These are phyloP conservation scores for Cacoxenus indagator DNA, from an alignment of 2,888 invertebrate species.

Conservation along the genomic window DNA sequence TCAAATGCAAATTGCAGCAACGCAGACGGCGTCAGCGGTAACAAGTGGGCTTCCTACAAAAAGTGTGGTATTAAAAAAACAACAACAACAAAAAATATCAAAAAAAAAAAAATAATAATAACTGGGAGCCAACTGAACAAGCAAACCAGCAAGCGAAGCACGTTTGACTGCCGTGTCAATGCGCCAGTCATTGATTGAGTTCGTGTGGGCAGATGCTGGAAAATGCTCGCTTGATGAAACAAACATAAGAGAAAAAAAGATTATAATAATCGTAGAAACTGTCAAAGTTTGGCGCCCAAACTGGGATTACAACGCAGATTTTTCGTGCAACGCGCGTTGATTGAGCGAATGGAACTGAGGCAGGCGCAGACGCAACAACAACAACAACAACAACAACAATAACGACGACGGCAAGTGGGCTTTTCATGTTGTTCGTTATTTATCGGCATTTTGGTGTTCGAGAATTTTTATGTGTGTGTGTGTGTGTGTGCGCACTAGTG, in stretches of 20 bases:
- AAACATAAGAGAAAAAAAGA: too few relatives aligned
- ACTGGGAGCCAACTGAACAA: constrained; percentile 10
- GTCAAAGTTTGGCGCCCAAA: constrained; percentile 27
- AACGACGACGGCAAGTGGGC: constrained; percentile 15
- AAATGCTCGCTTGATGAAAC: neutral
- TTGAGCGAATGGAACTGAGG: constrained; percentile 1
- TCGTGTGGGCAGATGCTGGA: constrained; percentile 6
- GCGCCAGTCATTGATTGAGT: constrained; percentile 1
- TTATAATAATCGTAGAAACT: constrained; percentile 11
- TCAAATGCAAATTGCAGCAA: constrained; percentile 16
- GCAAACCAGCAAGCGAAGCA: neutral
- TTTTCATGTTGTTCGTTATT: constrained; percentile 11
- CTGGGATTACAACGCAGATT: constrained; percentile 18
- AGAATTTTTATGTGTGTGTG: neutral
- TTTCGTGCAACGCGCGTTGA: neutral
- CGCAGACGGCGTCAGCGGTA: neutral
- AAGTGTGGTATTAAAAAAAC: neutral
- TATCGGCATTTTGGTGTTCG: constrained; percentile 8
- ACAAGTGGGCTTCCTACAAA: constrained; percentile 10
- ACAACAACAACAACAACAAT: constrained; percentile 10
- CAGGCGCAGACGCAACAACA: neutral
- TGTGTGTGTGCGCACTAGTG: neutral
- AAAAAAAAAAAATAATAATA: neutral
- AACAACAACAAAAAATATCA: neutral
- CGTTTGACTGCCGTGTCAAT: neutral